These are phyloP conservation scores for Pelmatolapia mariae DNA, from an alignment of 2,113 vertebrate species.

Conservation along the genomic window DNA sequence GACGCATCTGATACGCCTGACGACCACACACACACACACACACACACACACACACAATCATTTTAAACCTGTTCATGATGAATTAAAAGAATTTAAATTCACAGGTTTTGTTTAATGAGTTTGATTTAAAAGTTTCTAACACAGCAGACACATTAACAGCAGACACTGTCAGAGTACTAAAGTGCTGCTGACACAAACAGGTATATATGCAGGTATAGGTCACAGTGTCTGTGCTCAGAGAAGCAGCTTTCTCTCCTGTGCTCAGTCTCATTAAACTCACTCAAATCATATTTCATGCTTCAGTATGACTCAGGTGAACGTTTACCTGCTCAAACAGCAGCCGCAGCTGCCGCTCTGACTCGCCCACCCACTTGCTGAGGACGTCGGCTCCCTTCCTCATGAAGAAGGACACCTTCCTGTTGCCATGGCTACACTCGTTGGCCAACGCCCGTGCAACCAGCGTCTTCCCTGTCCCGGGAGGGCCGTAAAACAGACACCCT, in stretches of 20 bases:
- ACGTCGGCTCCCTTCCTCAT: conserved; percentile 93
- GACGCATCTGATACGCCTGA: conserved; percentile 86
- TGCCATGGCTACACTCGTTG: conserved; percentile 85
- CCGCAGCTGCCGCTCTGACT: conserved; percentile 85
- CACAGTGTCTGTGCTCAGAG: neutral
- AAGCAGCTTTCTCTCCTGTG: neutral
- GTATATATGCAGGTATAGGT: fast-evolving
- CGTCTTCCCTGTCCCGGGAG: conserved; percentile 91
- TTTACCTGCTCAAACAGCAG: conserved; percentile 89
- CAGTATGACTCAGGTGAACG: neutral
- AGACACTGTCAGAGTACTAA: fast-evolving
- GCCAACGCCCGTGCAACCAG: conserved; percentile 86
- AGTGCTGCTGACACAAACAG: fast-evolving
- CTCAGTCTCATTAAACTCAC: neutral
- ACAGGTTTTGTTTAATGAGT: neutral
- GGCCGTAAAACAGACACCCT: conserved; percentile 90
- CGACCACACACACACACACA: neutral
- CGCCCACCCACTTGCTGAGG: conserved; percentile 91
- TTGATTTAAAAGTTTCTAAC: neutral
- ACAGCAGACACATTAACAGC: neutral
- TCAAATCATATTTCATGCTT: neutral
- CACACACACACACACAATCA: fast-evolving
- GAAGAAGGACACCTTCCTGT: conserved; percentile 85
- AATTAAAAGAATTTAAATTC: neutral
- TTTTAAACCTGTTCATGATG: neutral